Percentiles rank a stretch among this genome's conserved stretches.
These are phyloP conservation scores for Borostomias antarcticus DNA, from an alignment of 2,797 vertebrate species.

Conservation along the genomic window DNA sequence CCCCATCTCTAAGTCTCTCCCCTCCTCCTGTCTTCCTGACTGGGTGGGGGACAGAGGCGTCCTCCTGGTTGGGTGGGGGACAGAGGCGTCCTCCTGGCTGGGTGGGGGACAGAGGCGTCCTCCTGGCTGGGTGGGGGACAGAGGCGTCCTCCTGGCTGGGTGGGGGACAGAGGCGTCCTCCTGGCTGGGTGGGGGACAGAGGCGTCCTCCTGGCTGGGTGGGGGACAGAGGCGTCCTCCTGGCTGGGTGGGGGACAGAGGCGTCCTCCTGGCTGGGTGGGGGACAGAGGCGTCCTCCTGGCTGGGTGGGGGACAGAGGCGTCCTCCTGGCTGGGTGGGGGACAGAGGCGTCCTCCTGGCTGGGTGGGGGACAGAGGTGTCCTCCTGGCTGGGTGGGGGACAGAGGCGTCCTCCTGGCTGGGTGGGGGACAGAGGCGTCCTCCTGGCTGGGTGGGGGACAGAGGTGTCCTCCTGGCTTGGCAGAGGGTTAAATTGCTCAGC, in stretches of 20 bases:
- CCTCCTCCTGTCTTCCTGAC: no score
- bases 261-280: no score
- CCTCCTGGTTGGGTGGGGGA: no score
- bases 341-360: conserved; percentile 51
- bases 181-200: no score
- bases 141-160: no score
- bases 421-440: conserved; percentile 21
- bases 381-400: conserved; percentile 38
- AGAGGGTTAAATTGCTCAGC: conserved; percentile 75
- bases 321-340: no score
- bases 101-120: conserved; percentile 16
- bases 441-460: conserved; percentile 56
- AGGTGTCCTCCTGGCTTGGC: conserved; percentile 60
- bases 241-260: conserved; percentile 72
- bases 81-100: no score
- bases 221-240: conserved; percentile 28
- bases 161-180: conserved; percentile 40
- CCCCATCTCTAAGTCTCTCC: background rate
- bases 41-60: conserved; percentile 43
- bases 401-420: no score
- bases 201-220: no score
- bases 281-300: no score
- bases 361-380: conserved; percentile 60
- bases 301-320: no score
- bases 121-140: conserved; percentile 68